These are phyloP conservation scores for Sinelater perroti DNA, from an alignment of 2,888 invertebrate species.

Conservation along the genomic window DNA sequence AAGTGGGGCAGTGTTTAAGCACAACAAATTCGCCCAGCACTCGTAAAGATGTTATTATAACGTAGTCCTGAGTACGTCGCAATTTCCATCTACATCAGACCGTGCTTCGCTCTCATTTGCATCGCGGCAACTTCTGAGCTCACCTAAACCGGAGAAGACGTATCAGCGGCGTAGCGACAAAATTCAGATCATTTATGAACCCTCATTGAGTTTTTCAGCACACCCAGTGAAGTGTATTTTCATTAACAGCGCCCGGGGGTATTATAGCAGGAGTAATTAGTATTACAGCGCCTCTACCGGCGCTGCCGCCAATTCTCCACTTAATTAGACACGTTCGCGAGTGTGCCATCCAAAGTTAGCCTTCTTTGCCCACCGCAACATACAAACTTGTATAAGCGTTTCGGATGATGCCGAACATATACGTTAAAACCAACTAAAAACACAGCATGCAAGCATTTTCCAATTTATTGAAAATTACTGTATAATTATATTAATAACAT, in stretches of 20 bases:
- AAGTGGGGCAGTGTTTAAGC: conserved; percentile 23
- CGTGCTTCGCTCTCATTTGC: conserved; percentile 33
- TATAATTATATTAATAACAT: too few relatives aligned
- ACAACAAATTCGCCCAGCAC: conserved; percentile 23
- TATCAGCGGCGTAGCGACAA: conserved; percentile 30
- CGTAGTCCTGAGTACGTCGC: conserved; percentile 15
- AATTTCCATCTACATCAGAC: too few relatives aligned
- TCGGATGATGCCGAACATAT: too few relatives aligned
- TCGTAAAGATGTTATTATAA: conserved; percentile 29
- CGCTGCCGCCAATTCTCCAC: conserved; percentile 52
- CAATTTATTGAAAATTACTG: neutral
- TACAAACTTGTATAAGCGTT: neutral
- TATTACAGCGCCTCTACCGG: conserved; percentile 52
- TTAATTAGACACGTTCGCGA: conserved; percentile 51
- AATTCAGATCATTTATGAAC: conserved; percentile 44
- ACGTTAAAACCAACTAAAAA: too few relatives aligned
- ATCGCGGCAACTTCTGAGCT: conserved; percentile 16
- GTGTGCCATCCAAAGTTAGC: conserved; percentile 25
- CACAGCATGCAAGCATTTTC: too few relatives aligned
- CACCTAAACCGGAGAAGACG: conserved; percentile 25
- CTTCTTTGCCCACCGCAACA: conserved; percentile 15
- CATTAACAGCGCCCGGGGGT: conserved; percentile 55
- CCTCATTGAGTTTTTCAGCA: conserved; percentile 48
- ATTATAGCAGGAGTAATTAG: conserved; percentile 55
- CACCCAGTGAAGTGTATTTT: conserved; percentile 54